Percentiles rank a stretch among this genome's conserved stretches.
These are phyloP conservation scores for Calliphora vomitoria DNA, from an alignment of 2,888 invertebrate species.

Conservation along the genomic window DNA sequence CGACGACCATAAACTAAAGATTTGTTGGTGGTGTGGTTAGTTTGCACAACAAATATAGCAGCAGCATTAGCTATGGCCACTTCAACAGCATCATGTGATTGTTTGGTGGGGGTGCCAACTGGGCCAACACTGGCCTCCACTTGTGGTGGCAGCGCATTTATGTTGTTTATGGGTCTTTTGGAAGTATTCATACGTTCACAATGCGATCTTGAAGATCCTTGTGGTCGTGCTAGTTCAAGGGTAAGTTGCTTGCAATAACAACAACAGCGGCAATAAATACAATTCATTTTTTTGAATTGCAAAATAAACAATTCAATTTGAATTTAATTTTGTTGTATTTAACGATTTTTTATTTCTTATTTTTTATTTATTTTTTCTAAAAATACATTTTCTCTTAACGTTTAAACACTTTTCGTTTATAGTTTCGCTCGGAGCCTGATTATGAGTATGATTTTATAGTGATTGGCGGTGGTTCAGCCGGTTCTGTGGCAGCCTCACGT, in stretches of 20 bases:
- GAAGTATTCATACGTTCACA: slow-evolving; percentile 94
- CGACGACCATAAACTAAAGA: not conserved
- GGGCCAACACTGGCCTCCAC: slow-evolving; percentile 94
- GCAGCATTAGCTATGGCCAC: slow-evolving; percentile 57
- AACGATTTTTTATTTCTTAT: not conserved
- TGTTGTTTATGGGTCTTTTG: slow-evolving; percentile 95
- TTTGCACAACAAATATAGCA: slow-evolving; percentile 4
- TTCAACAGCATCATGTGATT: slow-evolving; percentile 87
- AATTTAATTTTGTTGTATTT: slow-evolving; percentile 11
- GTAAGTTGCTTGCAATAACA: slow-evolving; percentile 76
- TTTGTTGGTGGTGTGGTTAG: slow-evolving; percentile 1
- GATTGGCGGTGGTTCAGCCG: slow-evolving; percentile 84
- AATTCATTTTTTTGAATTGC: slow-evolving; percentile 24
- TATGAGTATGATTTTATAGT: slow-evolving; percentile 85
- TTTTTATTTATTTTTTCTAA: not conserved
- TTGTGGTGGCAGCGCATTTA: slow-evolving; percentile 93
- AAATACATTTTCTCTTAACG: not conserved
- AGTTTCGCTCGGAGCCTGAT: slow-evolving; percentile 84
- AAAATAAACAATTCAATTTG: slow-evolving; percentile 36
- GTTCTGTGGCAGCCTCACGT: slow-evolving; percentile 84
- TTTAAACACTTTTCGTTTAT: slow-evolving; percentile 53
- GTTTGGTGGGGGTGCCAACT: slow-evolving; percentile 90
- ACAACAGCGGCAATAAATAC: not conserved
- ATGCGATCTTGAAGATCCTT: slow-evolving; percentile 94
- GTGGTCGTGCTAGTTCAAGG: slow-evolving; percentile 89